A percentile compares a stretch with the other conserved stretches of the same genome.
Evolutionary conservation across 2,888 invertebrate species (phyloP).

Genomic region (Axea sp.): DNA sequence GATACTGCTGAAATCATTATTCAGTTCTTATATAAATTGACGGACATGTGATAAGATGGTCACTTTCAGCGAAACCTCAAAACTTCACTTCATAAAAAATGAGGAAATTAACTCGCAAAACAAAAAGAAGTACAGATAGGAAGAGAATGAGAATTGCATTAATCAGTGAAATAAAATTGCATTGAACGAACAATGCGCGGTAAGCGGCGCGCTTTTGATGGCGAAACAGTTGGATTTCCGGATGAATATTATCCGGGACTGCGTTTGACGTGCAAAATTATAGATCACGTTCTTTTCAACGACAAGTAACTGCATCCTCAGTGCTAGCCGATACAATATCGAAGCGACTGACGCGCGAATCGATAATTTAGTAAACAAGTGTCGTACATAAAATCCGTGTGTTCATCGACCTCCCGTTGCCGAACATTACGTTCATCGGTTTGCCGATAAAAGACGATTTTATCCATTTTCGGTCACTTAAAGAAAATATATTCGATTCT

Average conservation of each 20-base stretch:
- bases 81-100: too few relatives aligned
- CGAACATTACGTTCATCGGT: too few relatives aligned
- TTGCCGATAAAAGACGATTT: too few relatives aligned
- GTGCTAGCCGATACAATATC: constrained; percentile 29
- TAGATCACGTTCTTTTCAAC: constrained; percentile 51
- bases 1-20: too few relatives aligned
- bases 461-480: too few relatives aligned
- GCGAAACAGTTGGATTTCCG: constrained; percentile 37
- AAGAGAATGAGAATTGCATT: not conserved
- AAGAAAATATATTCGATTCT: too few relatives aligned
- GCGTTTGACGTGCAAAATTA: constrained; percentile 52
- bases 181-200: constrained; percentile 17
- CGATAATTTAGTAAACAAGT: constrained; percentile 45
- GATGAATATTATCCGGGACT: constrained; percentile 47
- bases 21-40: too few relatives aligned
- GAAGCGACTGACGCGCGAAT: constrained; percentile 19
- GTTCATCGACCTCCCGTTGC: not conserved
- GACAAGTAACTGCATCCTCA: constrained; percentile 27
- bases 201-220: constrained; percentile 19
- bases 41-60: too few relatives aligned
- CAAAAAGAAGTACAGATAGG: constrained; percentile 6
- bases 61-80: too few relatives aligned
- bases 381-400: constrained; percentile 12
- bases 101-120: not conserved
- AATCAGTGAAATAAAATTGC: constrained; percentile 32